Percentiles rank a stretch among this genome's conserved stretches.
phyloP scores from a whole-genome alignment of 2,888 invertebrate species.

The Nemotelus pantherinus region DNA sequence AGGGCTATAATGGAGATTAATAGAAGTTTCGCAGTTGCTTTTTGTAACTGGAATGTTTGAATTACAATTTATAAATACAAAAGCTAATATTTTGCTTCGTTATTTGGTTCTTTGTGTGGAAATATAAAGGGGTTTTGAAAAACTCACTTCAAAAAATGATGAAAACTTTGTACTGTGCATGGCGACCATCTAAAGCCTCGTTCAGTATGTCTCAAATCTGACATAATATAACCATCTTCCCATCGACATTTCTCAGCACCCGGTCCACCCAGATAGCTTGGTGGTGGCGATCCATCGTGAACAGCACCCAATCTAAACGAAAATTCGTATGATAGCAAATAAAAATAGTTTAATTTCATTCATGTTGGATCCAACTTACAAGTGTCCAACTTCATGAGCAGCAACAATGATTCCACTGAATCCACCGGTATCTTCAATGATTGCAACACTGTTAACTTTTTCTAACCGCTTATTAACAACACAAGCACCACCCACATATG shows the following conservation, averaged over 20 bases:
- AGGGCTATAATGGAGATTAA: no score
- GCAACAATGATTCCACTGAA: slow-evolving; percentile 97
- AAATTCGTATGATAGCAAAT: slow-evolving; percentile 38
- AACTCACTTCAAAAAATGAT: slow-evolving; percentile 91
- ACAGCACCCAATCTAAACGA: slow-evolving; percentile 84
- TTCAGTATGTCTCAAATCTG: slow-evolving; percentile 91
- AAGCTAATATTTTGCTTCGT: no score
- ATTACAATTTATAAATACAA: no score
- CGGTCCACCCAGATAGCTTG: slow-evolving; percentile 92
- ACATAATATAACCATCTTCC: slow-evolving; percentile 97
- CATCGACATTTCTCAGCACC: slow-evolving; percentile 94
- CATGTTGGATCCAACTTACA: slow-evolving; percentile 73
- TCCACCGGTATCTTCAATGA: slow-evolving; percentile 95
- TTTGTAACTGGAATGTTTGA: no score
- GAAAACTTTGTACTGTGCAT: slow-evolving; percentile 92
- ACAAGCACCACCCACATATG: slow-evolving; percentile 95
- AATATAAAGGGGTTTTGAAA: not conserved
- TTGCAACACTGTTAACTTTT: slow-evolving; percentile 95
- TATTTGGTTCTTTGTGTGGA: no score
- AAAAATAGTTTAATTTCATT: not conserved
- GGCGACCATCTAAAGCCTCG: slow-evolving; percentile 95
- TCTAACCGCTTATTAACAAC: slow-evolving; percentile 94
- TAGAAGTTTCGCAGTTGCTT: no score
- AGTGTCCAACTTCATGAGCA: slow-evolving; percentile 95
- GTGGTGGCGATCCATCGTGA: slow-evolving; percentile 95